Base-by-base conservation (phyloP, 1,140 invertebrate genomes). In the Aphidius gifuensis region DNA sequence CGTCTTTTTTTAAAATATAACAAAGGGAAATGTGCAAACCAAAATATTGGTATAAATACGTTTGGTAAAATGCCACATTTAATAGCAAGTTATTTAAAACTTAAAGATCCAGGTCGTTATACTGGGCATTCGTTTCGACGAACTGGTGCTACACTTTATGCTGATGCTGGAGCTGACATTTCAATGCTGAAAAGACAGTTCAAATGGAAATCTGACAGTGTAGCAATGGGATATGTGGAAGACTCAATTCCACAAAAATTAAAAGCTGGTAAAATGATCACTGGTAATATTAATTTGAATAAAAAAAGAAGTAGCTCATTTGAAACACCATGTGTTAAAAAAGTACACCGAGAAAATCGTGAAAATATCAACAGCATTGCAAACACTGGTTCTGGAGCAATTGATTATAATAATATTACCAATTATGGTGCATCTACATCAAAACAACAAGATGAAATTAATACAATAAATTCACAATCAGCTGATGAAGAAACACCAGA, bases 161-260 rank as follows among this genome's bases (percentile, higher is more conserved):
- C 39, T 9, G 53, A 57, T 47, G 23, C 61, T 39, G 61, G 61
- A 47, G 54, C 39, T 5, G 39, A 38, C 11, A 6, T 61, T 9
- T 47, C 44, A 8, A 42, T 9, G 9, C 9, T 61, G 5, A 61
- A 56, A 42, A 51, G 38, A 5, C 51, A 61, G 9, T 51, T 48
- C 9, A 49, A 42, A 38, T 61, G 60, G 51, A 54, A 39, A 21
- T 61, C 38, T 3, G 39, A 8, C 32, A 9, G 6, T 5, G 51
- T 61, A 23, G 46, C 61, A 6, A 54, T 57, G 38, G 40, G 46
- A 9, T 57, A 62, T n/a, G 49, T 62, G 3, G 61, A 62, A 40
- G 11, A 61, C 46, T 61, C 58, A 32, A 32, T 32, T 32, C 23
- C 23, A 32, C 23, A 32, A 32, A 32, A 32, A 32, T 32, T 1